Percentiles rank a stretch among this genome's conserved stretches.
Evolutionary conservation across 2,797 vertebrate species (phyloP).

Genomic region (Rhabdomys pumilio): DNA sequence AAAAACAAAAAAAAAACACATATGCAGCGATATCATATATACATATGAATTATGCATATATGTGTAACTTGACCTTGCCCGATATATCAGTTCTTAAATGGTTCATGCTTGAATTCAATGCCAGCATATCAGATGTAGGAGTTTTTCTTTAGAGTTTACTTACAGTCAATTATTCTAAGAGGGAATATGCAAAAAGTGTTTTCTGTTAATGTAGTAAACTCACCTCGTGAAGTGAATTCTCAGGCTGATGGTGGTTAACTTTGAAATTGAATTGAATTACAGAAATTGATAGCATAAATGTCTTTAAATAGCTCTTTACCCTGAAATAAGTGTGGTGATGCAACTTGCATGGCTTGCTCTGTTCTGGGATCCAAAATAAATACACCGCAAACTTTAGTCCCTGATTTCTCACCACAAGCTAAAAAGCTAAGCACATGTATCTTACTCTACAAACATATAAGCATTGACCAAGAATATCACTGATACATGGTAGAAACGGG

Average conservation of each 20-base stretch:
- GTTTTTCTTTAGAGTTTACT: neutral
- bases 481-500: neutral
- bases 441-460: neutral
- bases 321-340: neutral
- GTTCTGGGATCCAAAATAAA: neutral
- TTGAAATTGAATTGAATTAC: neutral
- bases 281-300: neutral
- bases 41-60: neutral
- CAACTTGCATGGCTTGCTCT: neutral
- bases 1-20: neutral
- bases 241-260: neutral
- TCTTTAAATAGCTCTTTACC: neutral
- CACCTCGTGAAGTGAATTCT: neutral
- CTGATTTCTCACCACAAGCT: neutral
- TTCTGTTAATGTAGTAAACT: neutral
- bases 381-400: neutral
- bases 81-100: neutral
- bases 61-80: neutral
- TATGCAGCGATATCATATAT: neutral
- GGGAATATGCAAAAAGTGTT: neutral
- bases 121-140: neutral
- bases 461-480: neutral
- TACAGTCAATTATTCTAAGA: neutral
- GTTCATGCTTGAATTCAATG: neutral
- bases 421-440: neutral